These are phyloP conservation scores for Pantherophis alleghaniensis DNA, from an alignment of 2,797 vertebrate species.

Conservation along the genomic window DNA sequence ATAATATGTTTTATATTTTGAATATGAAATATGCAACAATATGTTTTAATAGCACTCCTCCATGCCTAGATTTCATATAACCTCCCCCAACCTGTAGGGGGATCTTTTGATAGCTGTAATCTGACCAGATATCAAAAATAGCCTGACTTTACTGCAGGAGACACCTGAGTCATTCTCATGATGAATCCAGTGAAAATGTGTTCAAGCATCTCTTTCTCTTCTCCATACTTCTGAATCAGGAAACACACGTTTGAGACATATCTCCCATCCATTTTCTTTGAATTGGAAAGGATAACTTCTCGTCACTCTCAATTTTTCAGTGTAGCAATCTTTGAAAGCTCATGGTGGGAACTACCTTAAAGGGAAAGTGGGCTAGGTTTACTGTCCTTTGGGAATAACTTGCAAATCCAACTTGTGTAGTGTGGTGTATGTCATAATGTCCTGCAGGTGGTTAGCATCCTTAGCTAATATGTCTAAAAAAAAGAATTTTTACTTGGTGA, in stretches of 20 bases:
- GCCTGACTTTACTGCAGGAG: background rate
- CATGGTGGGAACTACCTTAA: background rate
- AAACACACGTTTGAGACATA: background rate
- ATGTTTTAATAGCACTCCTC: background rate
- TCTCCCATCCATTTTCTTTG: background rate
- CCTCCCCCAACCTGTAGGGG: background rate
- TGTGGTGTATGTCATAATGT: background rate
- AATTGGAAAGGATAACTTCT: background rate
- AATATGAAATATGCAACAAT: no score
- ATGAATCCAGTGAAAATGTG: background rate
- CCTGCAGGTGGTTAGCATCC: background rate
- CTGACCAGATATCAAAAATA: background rate
- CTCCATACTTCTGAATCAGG: background rate
- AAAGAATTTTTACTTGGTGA: background rate
- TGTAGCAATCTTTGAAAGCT: background rate
- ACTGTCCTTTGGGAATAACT: background rate
- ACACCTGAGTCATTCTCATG: background rate
- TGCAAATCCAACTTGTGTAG: background rate
- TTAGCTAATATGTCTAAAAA: background rate
- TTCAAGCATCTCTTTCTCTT: background rate
- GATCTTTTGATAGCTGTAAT: background rate
- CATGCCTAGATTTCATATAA: background rate
- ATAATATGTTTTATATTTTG: no score
- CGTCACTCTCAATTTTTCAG: background rate
- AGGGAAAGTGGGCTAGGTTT: background rate